Percentiles rank a stretch among this genome's conserved stretches.
Conservation (phyloP, 2,888 invertebrate genomes). For the Eristalis pertinax region DNA sequence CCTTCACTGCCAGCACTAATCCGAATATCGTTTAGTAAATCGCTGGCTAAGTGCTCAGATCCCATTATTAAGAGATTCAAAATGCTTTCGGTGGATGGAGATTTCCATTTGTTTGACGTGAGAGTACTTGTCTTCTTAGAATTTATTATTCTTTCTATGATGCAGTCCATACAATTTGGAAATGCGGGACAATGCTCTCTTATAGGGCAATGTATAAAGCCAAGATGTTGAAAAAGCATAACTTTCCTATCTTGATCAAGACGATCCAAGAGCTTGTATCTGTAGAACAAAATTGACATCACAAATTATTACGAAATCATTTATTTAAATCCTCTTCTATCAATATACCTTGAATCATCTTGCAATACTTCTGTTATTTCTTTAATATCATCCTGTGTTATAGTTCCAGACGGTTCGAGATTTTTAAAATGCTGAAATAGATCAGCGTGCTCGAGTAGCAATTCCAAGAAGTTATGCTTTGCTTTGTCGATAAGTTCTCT, state of each 20-base stretch:
- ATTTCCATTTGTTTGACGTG: constrained; percentile 77
- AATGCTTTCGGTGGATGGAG: constrained; percentile 78
- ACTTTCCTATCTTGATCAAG: constrained; percentile 97
- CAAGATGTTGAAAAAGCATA: constrained; percentile 96
- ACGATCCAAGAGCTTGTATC: constrained; percentile 96
- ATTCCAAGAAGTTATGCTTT: constrained; percentile 95
- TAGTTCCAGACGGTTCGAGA: constrained; percentile 93
- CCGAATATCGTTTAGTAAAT: constrained; percentile 92
- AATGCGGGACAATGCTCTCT: constrained; percentile 96
- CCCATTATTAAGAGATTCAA: constrained; percentile 94
- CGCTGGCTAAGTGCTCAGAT: constrained; percentile 92
- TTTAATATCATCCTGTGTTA: constrained; percentile 96
- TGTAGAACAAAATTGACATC: constrained; percentile 76
- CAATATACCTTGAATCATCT: constrained; percentile 91
- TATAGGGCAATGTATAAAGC: constrained; percentile 97
- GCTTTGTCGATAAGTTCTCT: constrained; percentile 93
- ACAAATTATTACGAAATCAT: not conserved
- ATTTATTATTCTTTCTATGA: constrained; percentile 87
- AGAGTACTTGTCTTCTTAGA: constrained; percentile 84
- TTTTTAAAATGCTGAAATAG: constrained; percentile 96
- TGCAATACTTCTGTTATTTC: constrained; percentile 95
- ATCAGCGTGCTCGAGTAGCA: constrained; percentile 95
- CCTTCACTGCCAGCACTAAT: constrained; percentile 92
- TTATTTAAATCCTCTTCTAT: constrained; percentile 4
- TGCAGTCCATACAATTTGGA: constrained; percentile 90